Conservation (phyloP, 2,888 invertebrate species). For the Himalopsyche tibetana region DNA sequence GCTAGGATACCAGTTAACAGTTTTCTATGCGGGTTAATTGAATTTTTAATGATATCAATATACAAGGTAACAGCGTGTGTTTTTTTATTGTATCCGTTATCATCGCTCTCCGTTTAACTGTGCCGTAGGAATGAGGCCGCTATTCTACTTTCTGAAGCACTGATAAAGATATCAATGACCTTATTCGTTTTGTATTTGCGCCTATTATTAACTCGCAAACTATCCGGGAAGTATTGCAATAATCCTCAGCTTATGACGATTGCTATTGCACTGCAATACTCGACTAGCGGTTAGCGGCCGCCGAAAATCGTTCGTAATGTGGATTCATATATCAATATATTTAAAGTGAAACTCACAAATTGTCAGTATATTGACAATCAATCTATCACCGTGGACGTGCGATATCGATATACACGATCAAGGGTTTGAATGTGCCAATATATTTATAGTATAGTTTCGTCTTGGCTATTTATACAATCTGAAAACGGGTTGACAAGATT, state of each 20-base stretch:
- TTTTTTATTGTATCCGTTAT: constrained; percentile 34
- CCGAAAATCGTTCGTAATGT: background rate
- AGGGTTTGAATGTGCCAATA: too few species aligned
- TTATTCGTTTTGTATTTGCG: constrained; percentile 43
- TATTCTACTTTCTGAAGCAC: constrained; percentile 34
- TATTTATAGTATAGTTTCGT: too few species aligned
- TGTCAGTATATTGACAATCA: too few species aligned
- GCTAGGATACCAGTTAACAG: background rate
- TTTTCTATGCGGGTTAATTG: constrained; percentile 15
- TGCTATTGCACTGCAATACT: constrained; percentile 9
- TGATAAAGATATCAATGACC: constrained; percentile 48
- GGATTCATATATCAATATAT: too few species aligned
- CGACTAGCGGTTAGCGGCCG: background rate
- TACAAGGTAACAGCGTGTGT: background rate
- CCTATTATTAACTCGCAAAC: constrained; percentile 21
- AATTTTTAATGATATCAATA: background rate
- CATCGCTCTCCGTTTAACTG: constrained; percentile 24
- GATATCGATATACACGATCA: too few species aligned
- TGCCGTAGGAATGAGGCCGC: constrained; percentile 40
- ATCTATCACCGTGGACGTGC: too few species aligned
- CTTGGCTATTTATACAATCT: too few species aligned
- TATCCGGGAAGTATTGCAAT: constrained; percentile 59
- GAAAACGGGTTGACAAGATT: too few species aligned
- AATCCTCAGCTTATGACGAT: constrained; percentile 44
- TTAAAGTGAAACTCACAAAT: too few species aligned